A percentile compares a stretch with the other conserved stretches of the same genome.
These are phyloP conservation scores for Oscheius onirici DNA, from an alignment of 2,888 invertebrate genomes.

Conservation along the genomic window DNA sequence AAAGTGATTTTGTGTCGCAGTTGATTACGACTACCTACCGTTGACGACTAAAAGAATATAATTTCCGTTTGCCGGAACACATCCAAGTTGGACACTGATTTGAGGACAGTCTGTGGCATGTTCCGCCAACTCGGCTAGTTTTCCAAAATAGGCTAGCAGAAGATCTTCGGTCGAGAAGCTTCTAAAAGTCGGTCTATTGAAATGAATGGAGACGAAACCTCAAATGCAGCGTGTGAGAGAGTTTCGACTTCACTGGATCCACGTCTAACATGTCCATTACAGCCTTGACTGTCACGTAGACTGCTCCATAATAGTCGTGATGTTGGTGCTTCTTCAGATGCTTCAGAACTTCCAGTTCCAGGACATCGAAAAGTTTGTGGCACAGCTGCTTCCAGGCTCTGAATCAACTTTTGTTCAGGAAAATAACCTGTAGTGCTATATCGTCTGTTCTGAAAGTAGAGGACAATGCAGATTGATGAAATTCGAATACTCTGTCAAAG, in stretches of 20 bases:
- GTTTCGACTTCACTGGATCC: neutral
- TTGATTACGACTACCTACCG: too few species aligned
- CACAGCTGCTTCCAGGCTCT: conserved; percentile 40
- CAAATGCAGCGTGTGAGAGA: conserved; percentile 20
- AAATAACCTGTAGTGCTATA: too few species aligned
- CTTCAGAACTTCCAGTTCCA: conserved; percentile 39
- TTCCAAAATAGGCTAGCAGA: conserved; percentile 45
- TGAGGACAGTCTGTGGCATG: conserved; percentile 17
- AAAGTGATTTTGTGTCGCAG: conserved; percentile 21
- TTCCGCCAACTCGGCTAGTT: conserved; percentile 38
- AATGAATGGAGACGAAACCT: neutral
- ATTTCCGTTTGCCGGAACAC: conserved; percentile 15
- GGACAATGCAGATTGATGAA: too few species aligned
- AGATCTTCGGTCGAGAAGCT: conserved; percentile 52
- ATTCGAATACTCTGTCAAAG: too few species aligned
- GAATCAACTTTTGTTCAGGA: too few species aligned
- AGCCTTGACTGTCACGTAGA: conserved; percentile 40
- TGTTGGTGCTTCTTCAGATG: conserved; percentile 38
- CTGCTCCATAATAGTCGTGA: conserved; percentile 48
- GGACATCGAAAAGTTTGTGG: conserved; percentile 1
- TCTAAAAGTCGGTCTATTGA: conserved; percentile 6
- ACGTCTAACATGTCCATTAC: conserved; percentile 31
- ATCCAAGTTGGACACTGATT: conserved; percentile 24
- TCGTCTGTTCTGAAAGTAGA: too few species aligned
- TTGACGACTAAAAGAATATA: conserved; percentile 26